Base-by-base conservation (phyloP, 2,113 vertebrate genomes). In the Chascanopsetta lugubris region DNA sequence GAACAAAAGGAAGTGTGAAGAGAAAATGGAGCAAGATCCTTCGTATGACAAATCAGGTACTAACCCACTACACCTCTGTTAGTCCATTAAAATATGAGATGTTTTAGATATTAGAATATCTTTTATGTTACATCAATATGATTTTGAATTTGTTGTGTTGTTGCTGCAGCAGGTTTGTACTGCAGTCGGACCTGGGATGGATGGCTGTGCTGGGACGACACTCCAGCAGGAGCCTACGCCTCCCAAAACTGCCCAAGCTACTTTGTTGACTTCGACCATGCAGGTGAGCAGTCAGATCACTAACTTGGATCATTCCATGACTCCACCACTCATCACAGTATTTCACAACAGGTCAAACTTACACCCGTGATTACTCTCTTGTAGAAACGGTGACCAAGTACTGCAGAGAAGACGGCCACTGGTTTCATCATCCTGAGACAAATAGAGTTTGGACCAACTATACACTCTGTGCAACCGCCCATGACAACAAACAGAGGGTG, bases 191-290 rank as follows among this genome's bases (percentile, higher is more conserved):
- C 10, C 53, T 88, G 87, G 87, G 87, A 88, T 3, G 83, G 87
- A 11, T 75, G 71, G 76, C 55, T 88, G 53, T 88, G 87, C 51
- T 88, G 87, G 87, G 76, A 80, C 7, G 80, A 87, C 10, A 79
- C 87, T 21, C 76, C 87, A 26, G 76, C 32, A 0, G 80, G 74
- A 65, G 70, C 56, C 4, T 27, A 51, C 0, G 66, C 80, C 32
- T 74, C 60, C n/a, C 85, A 75, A 51, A 82, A 80, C 59, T 88
- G 87, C 12, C 87, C 87, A 0, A 11, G 56, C 46, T 79, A 85
- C 69, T 61, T 77, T 8, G 2, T 1, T 0, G 22, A 72, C 22
- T 58, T 83, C 0, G 49, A 82, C 26, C 43, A 51, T 1, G 27
- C 69, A 61, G 77, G 85, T 87, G 32, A 81, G 55, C 7, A 6